These are phyloP conservation scores for Habropoda laboriosa DNA, from an alignment of 1,140 invertebrate genomes.

Conservation along the genomic window DNA sequence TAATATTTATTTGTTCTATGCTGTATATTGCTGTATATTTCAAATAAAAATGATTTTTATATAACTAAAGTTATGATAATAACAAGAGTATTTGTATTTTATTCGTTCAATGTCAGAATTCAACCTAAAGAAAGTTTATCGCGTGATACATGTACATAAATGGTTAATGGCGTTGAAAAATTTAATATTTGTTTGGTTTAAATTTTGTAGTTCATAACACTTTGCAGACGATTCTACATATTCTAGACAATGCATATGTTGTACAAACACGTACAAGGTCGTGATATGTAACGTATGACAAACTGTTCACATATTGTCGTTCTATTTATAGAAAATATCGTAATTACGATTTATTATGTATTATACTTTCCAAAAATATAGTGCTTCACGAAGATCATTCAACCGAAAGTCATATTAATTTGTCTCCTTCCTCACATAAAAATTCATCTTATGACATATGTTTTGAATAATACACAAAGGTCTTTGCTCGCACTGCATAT, in stretches of 20 bases:
- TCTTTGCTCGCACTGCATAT: constrained; percentile 50
- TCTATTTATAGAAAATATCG: constrained; percentile 43
- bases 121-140: not conserved
- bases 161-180: not conserved
- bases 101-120: not conserved
- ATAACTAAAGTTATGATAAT: not conserved
- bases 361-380: not conserved
- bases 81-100: not conserved
- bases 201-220: not conserved
- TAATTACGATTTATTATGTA: constrained; percentile 2
- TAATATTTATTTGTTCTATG: not conserved
- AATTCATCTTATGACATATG: not conserved
- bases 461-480: constrained; percentile 34
- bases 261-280: constrained; percentile 8
- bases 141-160: not conserved
- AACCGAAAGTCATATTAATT: not conserved
- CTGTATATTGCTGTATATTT: not conserved
- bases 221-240: constrained; percentile 4
- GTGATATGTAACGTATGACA: constrained; percentile 22
- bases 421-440: not conserved
- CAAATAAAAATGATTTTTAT: not conserved
- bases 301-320: constrained; percentile 20
- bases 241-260: constrained; percentile 40
- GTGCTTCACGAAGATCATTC: not conserved
- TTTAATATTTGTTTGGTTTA: constrained; percentile 6